Base-by-base conservation (phyloP, 2,797 vertebrate genomes). In the Sebastes trivittatus region DNA sequence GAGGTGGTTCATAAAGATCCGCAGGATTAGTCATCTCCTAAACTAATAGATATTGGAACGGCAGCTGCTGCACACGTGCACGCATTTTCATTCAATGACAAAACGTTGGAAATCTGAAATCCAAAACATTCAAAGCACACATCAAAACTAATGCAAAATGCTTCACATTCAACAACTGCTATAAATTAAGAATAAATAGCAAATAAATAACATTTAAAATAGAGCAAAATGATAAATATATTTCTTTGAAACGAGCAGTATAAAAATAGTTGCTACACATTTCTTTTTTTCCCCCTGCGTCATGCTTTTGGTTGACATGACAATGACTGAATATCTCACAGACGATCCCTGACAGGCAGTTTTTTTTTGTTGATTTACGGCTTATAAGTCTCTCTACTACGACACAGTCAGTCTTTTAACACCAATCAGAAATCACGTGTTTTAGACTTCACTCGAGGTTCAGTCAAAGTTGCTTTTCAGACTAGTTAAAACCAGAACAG, bases 251-350 rank as follows among this genome's bases (percentile, higher is more conserved):
- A 86, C 55, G 83, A 80, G 77, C 38, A 75, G 87, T 95, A 95
- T 92, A 96, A 95, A 96, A 95, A 96, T 95, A 96, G 91, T 93
- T 94, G 93, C 92, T 92, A 95, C 93, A 89, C 86, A 66, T 42
- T 77, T 82, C 25, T 68, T 77, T 73, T 85, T 82, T 56, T 74
- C 34, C 23, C 22, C 80, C 59, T 75, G 78, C 75, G 81, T 81
- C 90, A 89, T 93, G 86, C 87, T 90, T 66, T 80, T 81, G 27
- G 34, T 81, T 89, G 77, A 85, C 77, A 88, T 85, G 78, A 91
- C 73, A 64, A 80, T 75, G 72, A 80, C 74, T 76, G 38, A 82
- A 83, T 63, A 78, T 85, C 78, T 84, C 83, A 91, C 71, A 76
- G 30, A 78, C 14, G 55, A 72, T 88, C 86, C 75, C 81, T 72